Base-by-base conservation (phyloP, 2,888 invertebrate genomes). In the Mechanitis messenoides region DNA sequence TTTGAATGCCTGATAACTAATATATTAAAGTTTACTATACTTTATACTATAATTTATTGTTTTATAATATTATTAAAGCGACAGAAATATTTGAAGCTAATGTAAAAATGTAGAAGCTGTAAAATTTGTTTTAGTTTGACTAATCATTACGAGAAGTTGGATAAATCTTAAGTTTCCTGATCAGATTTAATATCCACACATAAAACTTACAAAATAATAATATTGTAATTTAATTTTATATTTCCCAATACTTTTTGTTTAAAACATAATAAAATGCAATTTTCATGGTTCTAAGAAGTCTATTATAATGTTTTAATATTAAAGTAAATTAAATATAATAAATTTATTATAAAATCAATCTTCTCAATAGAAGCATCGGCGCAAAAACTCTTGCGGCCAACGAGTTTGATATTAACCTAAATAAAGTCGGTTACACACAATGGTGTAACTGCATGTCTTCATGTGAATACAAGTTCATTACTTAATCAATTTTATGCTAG, bases 401-500 rank as follows among this genome's bases (percentile, higher is more conserved):
- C 67, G 54, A 63, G 68, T 67, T 65, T 59, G 56, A 56, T 67
- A 67, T 72, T 76, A 80, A 78, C 77, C 72, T 67, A 73, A 77
- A 78, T 75, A 77, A 76, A 75, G 76, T 74, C 71, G 42, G 73
- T 71, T 74, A 70, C 71, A 72, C 71, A 66, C 75, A 81, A 80
- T 84, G 81, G 74, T 71, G 84, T 74, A 83, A 74, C 76, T 65
- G 69, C 60, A 70, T 75, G 80, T 79, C 80, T 75, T 75, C 78
- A 81, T 80, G 71, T 72, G 68, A 74, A 75, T 78, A 78, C 80
- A 69, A 73, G 81, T 80, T 77, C 73, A 76, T 84, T 84, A 78
- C 78, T 63, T 76, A 76, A 83, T 76, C 76, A 80, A 76, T 72
- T 72, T 75, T 70, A 64, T 60, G 50, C 3, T 61, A 68, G 65